Base-by-base conservation (phyloP, 2,888 invertebrate species). In the Drosophila monieri region DNA sequence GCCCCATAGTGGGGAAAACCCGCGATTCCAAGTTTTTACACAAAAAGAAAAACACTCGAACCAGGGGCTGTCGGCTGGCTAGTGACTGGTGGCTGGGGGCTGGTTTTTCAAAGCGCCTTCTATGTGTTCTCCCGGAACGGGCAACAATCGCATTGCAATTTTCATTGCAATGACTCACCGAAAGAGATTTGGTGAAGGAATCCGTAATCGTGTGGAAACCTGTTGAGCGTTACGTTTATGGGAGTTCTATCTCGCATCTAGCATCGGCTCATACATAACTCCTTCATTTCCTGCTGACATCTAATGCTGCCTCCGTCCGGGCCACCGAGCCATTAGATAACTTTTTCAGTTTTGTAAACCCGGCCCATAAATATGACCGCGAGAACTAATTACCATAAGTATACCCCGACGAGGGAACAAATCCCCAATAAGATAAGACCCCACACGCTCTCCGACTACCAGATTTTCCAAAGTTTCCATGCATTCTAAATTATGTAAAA, bases 401-500 rank as follows among this genome's bases (percentile, higher is more conserved):
- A 83, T 83, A 72, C 80, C 53, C 15, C 23, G 53, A 6, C 2
- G 60, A 76, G 73, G 78, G 58, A 77, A 60, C 66, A 49, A 54
- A 44, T 23, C 30, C 55, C 60, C 57, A 49, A 4, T 4, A 23
- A 23, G 60, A 32, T 37, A 37, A 72, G 80, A 78, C 76, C 80
- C 58, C 83, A 72, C 83, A 80, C 76, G 54, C 48, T 30, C 6
- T 47, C 27, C 35, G 10, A 41, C 39, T 46, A n/a, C 43, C 48
- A 51, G 56, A 37, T 46, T 49, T 30, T 35, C 35, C 35, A n/a
- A n/a, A 35, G 27, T 32, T 59, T 52, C 64, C n/a, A 41, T 32
- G 55, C 51, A 35, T 68, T 66, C 65, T 66, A 74, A 83, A 80
- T 83, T 83, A 78, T 78, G 85, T 81, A 67, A 78, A 12, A 69